These are phyloP conservation scores for Caenorhabditis sp. DNA, from an alignment of 2,888 invertebrate genomes.

Conservation along the genomic window DNA sequence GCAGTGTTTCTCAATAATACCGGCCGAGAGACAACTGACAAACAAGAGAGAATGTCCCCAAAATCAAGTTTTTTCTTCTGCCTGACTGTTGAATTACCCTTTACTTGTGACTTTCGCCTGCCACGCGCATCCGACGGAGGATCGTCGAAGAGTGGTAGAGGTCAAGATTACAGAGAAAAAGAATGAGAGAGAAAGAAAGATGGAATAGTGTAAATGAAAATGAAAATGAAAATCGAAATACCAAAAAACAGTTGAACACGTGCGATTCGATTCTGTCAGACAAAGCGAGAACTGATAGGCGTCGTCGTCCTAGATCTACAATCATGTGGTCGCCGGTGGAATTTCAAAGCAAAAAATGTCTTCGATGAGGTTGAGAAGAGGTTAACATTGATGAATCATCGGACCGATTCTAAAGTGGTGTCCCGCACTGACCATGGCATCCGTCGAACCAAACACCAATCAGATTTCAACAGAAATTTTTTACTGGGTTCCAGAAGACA, in stretches of 20 bases:
- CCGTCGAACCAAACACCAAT: constrained; percentile 34
- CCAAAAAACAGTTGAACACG: constrained; percentile 41
- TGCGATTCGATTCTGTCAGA: constrained; percentile 26
- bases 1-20: constrained; percentile 44
- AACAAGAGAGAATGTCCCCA: constrained; percentile 29
- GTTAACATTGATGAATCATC: constrained; percentile 39
- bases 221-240: constrained; percentile 9
- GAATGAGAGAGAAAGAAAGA: constrained; percentile 5
- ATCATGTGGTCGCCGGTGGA: constrained; percentile 36
- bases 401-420: constrained; percentile 36
- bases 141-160: constrained; percentile 14
- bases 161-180: constrained; percentile 6
- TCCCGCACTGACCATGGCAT: constrained; percentile 24
- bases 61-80: constrained; percentile 56
- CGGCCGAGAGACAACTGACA: constrained; percentile 17
- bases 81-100: constrained; percentile 60
- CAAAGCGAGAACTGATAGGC: constrained; percentile 28
- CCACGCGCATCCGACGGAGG: constrained; percentile 43
- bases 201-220: constrained; percentile 39
- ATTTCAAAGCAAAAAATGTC: constrained; percentile 9
- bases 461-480: constrained; percentile 19
- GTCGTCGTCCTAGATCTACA: constrained; percentile 25
- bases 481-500: constrained; percentile 29
- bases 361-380: constrained; percentile 19
- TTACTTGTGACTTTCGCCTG: constrained; percentile 58